These are phyloP conservation scores for Aix galericulata DNA, from an alignment of 2,113 vertebrate species.

Conservation along the genomic window DNA sequence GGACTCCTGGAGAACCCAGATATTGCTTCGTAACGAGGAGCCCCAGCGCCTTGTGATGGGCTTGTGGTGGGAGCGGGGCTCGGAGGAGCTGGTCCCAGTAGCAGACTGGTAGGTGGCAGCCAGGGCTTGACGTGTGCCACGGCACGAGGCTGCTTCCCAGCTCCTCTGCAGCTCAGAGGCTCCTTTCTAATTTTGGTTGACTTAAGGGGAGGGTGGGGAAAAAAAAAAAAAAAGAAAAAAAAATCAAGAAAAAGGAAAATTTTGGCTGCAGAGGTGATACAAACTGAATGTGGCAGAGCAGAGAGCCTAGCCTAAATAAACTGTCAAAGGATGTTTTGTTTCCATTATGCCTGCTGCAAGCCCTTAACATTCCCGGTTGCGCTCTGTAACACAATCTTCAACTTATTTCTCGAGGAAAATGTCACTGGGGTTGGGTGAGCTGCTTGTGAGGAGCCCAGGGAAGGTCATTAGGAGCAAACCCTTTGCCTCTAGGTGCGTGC, in stretches of 20 bases:
- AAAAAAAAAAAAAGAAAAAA: background rate
- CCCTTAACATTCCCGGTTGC: background rate
- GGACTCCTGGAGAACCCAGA: background rate
- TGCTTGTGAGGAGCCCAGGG: background rate
- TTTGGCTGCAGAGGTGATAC: background rate
- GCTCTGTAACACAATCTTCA: background rate
- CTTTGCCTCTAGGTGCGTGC: background rate
- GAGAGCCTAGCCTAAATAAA: background rate
- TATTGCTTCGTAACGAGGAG: background rate
- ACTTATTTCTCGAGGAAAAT: background rate
- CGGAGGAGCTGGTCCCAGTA: background rate
- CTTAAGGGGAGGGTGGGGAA: background rate
- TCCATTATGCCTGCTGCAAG: background rate
- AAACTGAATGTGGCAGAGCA: background rate
- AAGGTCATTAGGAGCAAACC: background rate
- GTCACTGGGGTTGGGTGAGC: fast-evolving
- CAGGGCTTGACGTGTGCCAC: fast-evolving
- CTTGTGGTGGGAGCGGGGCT: fast-evolving
- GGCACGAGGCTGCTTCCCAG: background rate
- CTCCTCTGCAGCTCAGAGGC: background rate
- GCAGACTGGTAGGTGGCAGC: background rate
- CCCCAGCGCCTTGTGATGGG: background rate
- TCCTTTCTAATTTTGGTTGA: background rate
- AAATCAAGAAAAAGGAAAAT: background rate
- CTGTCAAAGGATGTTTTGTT: conserved; percentile 24